phyloP scores from a whole-genome alignment of 1,140 invertebrate genomes.

The Popillia japonica region DNA sequence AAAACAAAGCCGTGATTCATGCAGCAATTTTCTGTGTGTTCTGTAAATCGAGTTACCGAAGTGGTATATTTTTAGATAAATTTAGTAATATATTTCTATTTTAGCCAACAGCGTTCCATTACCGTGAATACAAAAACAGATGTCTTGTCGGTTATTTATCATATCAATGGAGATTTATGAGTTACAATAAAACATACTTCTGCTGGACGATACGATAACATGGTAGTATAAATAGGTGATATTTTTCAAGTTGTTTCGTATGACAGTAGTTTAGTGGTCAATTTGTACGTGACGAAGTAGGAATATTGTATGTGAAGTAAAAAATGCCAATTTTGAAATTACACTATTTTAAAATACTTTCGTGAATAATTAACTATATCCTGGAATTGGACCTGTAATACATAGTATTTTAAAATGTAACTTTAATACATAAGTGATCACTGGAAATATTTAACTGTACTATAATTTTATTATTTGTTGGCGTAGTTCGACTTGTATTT shows the following conservation, averaged over 20 bases:
- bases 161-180: slow-evolving; percentile 23
- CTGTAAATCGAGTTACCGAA: neutral
- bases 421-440: too few relatives aligned
- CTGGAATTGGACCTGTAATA: too few relatives aligned
- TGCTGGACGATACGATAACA: slow-evolving; percentile 1
- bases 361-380: too few relatives aligned
- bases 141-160: slow-evolving; percentile 24
- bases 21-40: neutral
- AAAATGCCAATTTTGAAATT: too few relatives aligned
- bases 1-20: slow-evolving; percentile 13
- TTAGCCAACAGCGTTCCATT: slow-evolving; percentile 6
- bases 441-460: too few relatives aligned
- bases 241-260: neutral
- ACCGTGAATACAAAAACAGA: slow-evolving; percentile 19
- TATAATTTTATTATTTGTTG: too few relatives aligned
- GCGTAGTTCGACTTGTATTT: too few relatives aligned
- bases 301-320: too few relatives aligned
- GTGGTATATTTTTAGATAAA: slow-evolving; percentile 20
- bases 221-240: neutral
- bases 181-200: slow-evolving; percentile 17
- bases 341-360: too few relatives aligned
- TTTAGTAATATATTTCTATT: slow-evolving; percentile 14
- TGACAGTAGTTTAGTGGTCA: slow-evolving; percentile 9
- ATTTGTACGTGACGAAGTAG: neutral
- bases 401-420: too few relatives aligned